Evolutionary conservation across 2,113 vertebrate species (phyloP), one percentile per base, ranked within the genome.

Genomic region (Castor canadensis): DNA sequence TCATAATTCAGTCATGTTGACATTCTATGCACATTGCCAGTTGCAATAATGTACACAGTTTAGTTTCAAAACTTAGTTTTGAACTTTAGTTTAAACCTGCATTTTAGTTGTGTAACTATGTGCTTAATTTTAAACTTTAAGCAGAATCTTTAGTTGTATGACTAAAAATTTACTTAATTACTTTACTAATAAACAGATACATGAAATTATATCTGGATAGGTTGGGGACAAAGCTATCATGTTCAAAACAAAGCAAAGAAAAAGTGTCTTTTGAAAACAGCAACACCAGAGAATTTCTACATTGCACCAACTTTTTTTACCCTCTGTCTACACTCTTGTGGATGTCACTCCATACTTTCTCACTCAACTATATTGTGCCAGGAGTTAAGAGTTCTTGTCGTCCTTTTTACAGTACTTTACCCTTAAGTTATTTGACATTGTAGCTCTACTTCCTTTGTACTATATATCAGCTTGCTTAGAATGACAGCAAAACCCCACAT

Each of bases 201-300:
- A 40, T 81, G 12, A 76, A 93, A 76, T 73, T 9, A 77, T 47
- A 40, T 15, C 38, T 91, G 20, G 6, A 7, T 54, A 85, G 28
- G 4, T 22, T 52, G 1, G 13, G 40, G 67, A n/a, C 1, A 67
- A 24, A 73, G 12, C 52, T 67, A 86, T 40, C 66, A 87, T 75
- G 5, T 3, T 83, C 17, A 67, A 11, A 75, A 71, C 43, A 45
- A 76, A 49, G 83, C 0, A 45, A 60, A 85, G 17, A 47, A 2
- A 60, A 58, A 79, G 24, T 64, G 28, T 38, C 8, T 79, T 49
- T 64, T 30, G 19, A 88, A 67, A 64, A 38, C 4, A 43, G 35
- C 2, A 52, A 7, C 0, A 87, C 0, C 0, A 2, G 1, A 22
- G 22, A 40, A 19, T 69, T 71, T 54, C 5, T 32, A 67, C n/a